Evolutionary conservation across 2,888 invertebrate species (phyloP), one percentile per base, ranked within the genome.

Genomic region (Rapana venosa): DNA sequence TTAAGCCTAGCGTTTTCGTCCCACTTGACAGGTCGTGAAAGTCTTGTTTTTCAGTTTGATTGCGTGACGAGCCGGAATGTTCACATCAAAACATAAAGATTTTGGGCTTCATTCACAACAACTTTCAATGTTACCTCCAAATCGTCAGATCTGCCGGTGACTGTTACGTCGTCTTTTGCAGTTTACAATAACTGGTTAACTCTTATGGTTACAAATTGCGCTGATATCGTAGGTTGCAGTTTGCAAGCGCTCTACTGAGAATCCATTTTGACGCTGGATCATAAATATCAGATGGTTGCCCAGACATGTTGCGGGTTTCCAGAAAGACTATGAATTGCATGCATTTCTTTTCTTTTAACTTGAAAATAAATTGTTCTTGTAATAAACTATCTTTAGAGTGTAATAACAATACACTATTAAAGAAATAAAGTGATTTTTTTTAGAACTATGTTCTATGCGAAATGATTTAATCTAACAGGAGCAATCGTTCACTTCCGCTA

Each of bases 231-330:
- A 47, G 47, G 47, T 22, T 47, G 47, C 81, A 26, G 36, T 83
- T 30, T 47, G 81, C 22, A 47, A 83, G 36, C 20, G 30, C 47
- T 47, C 5, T 5, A 22, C 61, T 70, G 35, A 74, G 89, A 35
- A 17, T 85, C 89, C 89, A 89, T 90, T 90, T 90, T 88, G 91
- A 91, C 91, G 91, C 91, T 87, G 81, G 90, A 88, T 90, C 77
- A 90, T 30, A 35, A 88, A 91, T 89, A 8, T 36, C 36, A 6
- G 74, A 79, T 35, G 22, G 89, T 89, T 89, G 85, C 89, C 89
- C 85, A 85, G 84, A 85, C 89, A 89, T 74, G 85, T 89, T 84
- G 20, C 30, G 17, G 22, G 13, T 66, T 87, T 87, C 47, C 8
- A 20, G 2, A 30, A 87, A 47, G 20, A 87, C 2, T 26, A 85